Evolutionary conservation across 30 jellyfish, hydroid and myxozoan genomes (phyloP).

Genomic region (Chironex yamaguchii): DNA sequence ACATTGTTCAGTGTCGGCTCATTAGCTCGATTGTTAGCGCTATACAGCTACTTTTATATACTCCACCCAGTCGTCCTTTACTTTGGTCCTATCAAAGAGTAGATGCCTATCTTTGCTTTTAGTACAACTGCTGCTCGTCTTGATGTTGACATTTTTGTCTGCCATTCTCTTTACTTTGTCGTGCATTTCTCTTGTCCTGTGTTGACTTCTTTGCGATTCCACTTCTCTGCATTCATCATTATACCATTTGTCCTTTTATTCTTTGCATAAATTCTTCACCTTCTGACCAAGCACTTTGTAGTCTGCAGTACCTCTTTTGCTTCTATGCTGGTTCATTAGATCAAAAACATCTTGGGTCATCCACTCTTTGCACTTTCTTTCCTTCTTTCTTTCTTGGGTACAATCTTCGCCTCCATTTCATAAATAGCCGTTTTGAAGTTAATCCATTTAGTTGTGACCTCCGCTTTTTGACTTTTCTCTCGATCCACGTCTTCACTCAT

Average conservation of each 20-base stretch:
- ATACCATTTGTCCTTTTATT: slow-evolving; percentile 32
- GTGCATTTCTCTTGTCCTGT: slow-evolving; percentile 5
- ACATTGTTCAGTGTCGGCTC: background rate
- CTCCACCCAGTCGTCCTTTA: slow-evolving; percentile 4
- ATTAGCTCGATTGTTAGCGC: background rate
- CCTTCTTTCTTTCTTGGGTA: background rate
- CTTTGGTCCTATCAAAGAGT: background rate
- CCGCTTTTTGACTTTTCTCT: background rate
- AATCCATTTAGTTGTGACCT: background rate
- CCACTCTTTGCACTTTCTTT: slow-evolving; percentile 32
- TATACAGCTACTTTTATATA: background rate
- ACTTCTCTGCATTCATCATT: slow-evolving; percentile 2
- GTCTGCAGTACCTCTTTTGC: background rate
- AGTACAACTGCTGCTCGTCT: background rate
- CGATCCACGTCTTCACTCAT: slow-evolving; percentile 2
- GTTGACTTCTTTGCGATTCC: slow-evolving; percentile 2
- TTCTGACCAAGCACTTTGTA: background rate
- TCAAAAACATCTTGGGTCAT: slow-evolving; percentile 33
- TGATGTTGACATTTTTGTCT: background rate
- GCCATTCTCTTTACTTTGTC: slow-evolving; percentile 9
- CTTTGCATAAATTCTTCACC: background rate
- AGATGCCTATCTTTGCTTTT: background rate
- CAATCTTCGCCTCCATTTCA: slow-evolving; percentile 1
- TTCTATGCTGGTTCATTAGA: slow-evolving; percentile 10
- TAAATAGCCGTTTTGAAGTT: background rate